phyloP scores from a whole-genome alignment of 2,113 vertebrate species.

The Willisornis vidua region DNA sequence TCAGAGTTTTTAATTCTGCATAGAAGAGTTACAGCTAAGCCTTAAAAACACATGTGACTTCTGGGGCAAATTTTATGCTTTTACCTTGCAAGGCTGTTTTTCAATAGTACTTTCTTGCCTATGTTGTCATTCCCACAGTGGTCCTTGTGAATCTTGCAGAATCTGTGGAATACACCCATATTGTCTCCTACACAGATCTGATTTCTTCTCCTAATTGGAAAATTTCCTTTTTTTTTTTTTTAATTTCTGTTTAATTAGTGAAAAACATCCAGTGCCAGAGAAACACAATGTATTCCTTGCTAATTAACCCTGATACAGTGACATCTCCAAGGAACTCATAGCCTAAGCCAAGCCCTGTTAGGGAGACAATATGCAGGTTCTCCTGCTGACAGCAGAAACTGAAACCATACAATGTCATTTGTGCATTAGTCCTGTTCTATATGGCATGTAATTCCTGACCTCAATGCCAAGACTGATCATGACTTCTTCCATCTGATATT shows the following conservation, averaged over 20 bases:
- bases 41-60: background rate
- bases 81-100: background rate
- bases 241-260: background rate
- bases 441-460: background rate
- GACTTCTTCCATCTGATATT: slow-evolving; percentile 46
- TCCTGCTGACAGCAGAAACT: background rate
- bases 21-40: background rate
- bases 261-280: background rate
- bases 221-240: background rate
- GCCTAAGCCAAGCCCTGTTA: background rate
- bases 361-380: background rate
- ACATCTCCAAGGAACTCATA: background rate
- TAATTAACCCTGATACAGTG: background rate
- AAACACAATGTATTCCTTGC: background rate
- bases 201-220: background rate
- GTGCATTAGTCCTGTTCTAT: background rate
- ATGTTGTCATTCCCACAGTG: background rate
- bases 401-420: background rate
- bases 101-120: background rate
- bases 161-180: background rate
- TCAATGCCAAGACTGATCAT: background rate
- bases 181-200: background rate
- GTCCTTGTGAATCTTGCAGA: background rate
- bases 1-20: background rate
- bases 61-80: background rate